Evolutionary conservation across 2,888 invertebrate species (phyloP).

Genomic region (Xylophagus ater): DNA sequence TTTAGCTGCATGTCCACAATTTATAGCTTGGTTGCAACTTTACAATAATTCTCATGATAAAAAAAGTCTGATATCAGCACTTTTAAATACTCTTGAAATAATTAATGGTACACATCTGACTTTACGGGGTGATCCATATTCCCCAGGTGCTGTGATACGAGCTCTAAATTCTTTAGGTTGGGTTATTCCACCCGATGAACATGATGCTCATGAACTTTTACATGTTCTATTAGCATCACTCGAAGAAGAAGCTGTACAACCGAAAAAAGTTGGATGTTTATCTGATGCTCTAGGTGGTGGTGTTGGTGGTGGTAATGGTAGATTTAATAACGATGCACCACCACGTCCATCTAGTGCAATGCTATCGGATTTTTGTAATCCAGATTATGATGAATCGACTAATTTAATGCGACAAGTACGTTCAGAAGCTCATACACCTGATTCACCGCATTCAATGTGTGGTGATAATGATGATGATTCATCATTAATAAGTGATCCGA

Average conservation of each 20-base stretch:
- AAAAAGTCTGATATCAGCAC: constrained; percentile 60
- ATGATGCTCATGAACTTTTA: constrained; percentile 89
- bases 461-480: constrained; percentile 27
- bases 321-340: constrained; percentile 41
- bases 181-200: constrained; percentile 81
- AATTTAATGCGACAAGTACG: constrained; percentile 35
- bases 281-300: constrained; percentile 61
- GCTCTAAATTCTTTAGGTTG: constrained; percentile 65
- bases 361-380: constrained; percentile 36
- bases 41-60: constrained; percentile 48
- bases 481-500: constrained; percentile 20
- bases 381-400: constrained; percentile 37
- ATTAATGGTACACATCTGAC: constrained; percentile 61
- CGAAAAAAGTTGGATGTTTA: constrained; percentile 49
- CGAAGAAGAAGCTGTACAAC: constrained; percentile 62
- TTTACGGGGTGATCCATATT: constrained; percentile 47
- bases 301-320: constrained; percentile 42
- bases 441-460: constrained; percentile 37
- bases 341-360: constrained; percentile 46
- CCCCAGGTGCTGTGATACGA: constrained; percentile 57
- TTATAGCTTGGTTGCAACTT: constrained; percentile 69
- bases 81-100: constrained; percentile 64
- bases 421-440: constrained; percentile 38
- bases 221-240: constrained; percentile 81
- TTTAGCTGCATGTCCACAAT: constrained; percentile 74